Base-by-base conservation (phyloP, 2,888 invertebrate genomes). In the Nycteola revayana region DNA sequence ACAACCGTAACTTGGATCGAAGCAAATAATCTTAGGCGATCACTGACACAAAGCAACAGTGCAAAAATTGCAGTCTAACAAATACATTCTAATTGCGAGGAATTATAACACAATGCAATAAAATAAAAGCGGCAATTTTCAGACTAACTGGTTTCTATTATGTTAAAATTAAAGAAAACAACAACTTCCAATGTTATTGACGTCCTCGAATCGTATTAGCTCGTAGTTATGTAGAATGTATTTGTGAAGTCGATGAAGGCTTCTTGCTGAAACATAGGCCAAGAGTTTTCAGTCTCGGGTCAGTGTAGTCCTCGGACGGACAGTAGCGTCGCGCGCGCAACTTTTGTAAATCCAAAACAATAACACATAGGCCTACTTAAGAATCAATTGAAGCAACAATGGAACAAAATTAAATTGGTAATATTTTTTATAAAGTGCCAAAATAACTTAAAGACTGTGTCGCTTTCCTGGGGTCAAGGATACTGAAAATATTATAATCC, bases 231-330 rank as follows among this genome's bases (percentile, higher is more conserved):
- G 62, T 64, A 62, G 63, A 46, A 47, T 43, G 37, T 55, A 39
- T 37, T 28, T 54, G 67, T 39, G 60, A 64, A 59, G 49, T 53
- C 49, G 51, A 20, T 20, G 44, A 45, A 67, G 64, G 65, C 57
- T 71, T 64, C 55, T 37, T 35, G 29, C 55, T 63, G 51, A 52
- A 55, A 52, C 25, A 44, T 49, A 52, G 50, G 57, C 32, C 49
- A 53, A 50, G 42, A 49, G 26, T 29, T 49, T 49, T 60, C 51
- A 63, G 62, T 64, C 41, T 43, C 36, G 14, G 38, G 30, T 52
- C 42, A 49, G 60, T 61, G 61, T 61, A 68, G 68, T 69, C 38
- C 49, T 54, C 44, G 42, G 55, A 47, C 52, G 60, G 61, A 61
- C 67, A 61, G 53, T 49, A 55, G 41, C 38, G 46, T 42, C 58